Conservation (phyloP, 2,888 invertebrate species). For the Perizoma affinitatum region DNA sequence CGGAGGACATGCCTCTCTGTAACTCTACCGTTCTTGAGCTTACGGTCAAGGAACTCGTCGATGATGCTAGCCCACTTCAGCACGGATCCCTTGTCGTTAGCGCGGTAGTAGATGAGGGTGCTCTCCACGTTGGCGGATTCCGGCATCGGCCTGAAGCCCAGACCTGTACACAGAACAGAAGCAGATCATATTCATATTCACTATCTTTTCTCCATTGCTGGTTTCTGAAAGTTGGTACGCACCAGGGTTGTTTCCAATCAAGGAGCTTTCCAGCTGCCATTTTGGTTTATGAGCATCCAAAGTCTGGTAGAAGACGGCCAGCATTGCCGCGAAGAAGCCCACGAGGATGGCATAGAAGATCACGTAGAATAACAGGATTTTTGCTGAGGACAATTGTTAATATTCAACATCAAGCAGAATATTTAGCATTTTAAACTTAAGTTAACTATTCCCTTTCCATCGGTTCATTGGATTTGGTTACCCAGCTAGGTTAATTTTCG, state of each 20-base stretch:
- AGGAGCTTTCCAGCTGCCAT: conserved; percentile 93
- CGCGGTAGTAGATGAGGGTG: conserved; percentile 97
- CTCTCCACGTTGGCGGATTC: conserved; percentile 93
- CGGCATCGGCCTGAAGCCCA: conserved; percentile 98
- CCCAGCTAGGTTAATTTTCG: too few species aligned
- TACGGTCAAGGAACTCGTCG: conserved; percentile 90
- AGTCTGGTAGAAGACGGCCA: conserved; percentile 97
- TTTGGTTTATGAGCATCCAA: conserved; percentile 93
- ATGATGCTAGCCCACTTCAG: conserved; percentile 92
- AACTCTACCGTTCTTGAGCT: conserved; percentile 49
- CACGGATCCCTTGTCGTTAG: conserved; percentile 89
- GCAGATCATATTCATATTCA: too few species aligned
- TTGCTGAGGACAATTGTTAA: conserved; percentile 86
- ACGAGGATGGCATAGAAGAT: conserved; percentile 96
- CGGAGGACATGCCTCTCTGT: too few species aligned
- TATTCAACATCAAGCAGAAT: too few species aligned
- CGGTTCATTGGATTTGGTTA: too few species aligned
- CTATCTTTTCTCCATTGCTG: too few species aligned
- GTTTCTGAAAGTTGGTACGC: conserved; percentile 38
- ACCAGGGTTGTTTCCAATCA: conserved; percentile 98
- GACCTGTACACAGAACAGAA: conserved; percentile 83
- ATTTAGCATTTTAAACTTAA: too few species aligned
- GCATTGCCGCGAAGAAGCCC: conserved; percentile 97
- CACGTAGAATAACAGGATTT: conserved; percentile 97
- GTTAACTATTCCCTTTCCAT: too few species aligned